These are phyloP conservation scores for Chloroceryle amazona DNA, from an alignment of 2,797 vertebrate genomes.

Conservation along the genomic window DNA sequence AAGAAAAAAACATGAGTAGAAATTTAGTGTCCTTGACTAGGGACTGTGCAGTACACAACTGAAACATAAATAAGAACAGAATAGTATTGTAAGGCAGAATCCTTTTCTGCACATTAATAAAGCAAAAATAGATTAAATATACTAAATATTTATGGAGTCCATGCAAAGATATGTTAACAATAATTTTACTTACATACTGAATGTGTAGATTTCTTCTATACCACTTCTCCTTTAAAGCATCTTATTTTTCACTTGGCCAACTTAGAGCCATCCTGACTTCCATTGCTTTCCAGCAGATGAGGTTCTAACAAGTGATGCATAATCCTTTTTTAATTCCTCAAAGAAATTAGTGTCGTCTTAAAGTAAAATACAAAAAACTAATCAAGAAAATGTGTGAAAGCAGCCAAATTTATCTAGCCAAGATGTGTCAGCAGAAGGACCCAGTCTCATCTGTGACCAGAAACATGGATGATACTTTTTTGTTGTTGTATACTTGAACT, in stretches of 20 bases:
- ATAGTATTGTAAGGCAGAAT: neutral
- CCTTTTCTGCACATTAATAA: neutral
- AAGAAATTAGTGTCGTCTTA: neutral
- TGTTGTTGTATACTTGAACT: neutral
- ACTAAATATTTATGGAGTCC: neutral
- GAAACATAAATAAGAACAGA: neutral
- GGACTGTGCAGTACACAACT: neutral
- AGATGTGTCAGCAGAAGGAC: neutral
- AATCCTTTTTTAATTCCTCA: neutral
- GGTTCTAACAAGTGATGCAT: neutral
- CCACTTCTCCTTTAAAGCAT: neutral
- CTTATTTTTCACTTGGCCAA: neutral
- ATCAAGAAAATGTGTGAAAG: neutral
- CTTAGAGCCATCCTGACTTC: neutral
- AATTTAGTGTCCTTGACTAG: neutral
- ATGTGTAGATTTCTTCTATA: neutral
- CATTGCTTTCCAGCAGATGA: neutral
- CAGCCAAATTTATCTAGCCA: neutral
- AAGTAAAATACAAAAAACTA: neutral
- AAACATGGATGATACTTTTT: neutral
- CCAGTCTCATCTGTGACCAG: neutral
- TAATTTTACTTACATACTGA: neutral
- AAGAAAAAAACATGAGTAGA: constrained; percentile 18
- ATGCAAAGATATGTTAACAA: neutral
- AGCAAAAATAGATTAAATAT: neutral